phyloP scores from a whole-genome alignment of 2,113 vertebrate genomes.

The Lagopus muta region DNA sequence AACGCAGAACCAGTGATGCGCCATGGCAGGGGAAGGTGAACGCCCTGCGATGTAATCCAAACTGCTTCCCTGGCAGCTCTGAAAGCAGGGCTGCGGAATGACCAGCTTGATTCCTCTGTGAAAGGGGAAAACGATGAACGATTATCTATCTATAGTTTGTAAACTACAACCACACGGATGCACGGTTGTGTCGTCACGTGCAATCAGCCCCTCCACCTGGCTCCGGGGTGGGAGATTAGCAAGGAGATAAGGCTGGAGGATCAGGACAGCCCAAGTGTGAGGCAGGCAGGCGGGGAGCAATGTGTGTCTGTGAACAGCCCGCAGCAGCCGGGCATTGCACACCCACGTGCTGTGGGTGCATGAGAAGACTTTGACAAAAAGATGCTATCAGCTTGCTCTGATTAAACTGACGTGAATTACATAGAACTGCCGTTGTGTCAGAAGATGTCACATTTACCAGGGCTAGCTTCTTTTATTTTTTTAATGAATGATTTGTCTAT shows the following conservation, averaged over 20 bases:
- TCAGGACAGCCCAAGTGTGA: rapidly evolving
- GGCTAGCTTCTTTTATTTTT: background rate
- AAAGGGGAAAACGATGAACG: rapidly evolving
- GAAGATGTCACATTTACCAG: background rate
- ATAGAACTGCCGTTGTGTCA: rapidly evolving
- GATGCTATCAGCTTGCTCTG: background rate
- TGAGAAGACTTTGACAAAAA: background rate
- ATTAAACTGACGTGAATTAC: background rate
- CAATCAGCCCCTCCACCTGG: rapidly evolving
- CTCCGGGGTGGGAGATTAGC: background rate
- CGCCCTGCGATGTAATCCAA: rapidly evolving
- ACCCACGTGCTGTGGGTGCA: rapidly evolving
- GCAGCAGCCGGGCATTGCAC: background rate
- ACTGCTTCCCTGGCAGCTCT: background rate
- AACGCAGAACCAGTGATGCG: background rate
- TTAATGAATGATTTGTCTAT: rapidly evolving
- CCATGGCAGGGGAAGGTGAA: rapidly evolving
- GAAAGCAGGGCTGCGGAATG: background rate
- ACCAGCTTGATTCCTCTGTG: background rate
- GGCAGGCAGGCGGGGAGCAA: background rate
- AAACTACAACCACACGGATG: background rate
- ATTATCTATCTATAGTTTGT: background rate
- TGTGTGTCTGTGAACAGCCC: rapidly evolving
- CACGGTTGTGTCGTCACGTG: rapidly evolving
- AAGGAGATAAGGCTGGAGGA: background rate